Percentiles rank a stretch among this genome's conserved stretches.
Conservation (phyloP, 1,140 invertebrate genomes). For the Rhynchophorus ferrugineus region DNA sequence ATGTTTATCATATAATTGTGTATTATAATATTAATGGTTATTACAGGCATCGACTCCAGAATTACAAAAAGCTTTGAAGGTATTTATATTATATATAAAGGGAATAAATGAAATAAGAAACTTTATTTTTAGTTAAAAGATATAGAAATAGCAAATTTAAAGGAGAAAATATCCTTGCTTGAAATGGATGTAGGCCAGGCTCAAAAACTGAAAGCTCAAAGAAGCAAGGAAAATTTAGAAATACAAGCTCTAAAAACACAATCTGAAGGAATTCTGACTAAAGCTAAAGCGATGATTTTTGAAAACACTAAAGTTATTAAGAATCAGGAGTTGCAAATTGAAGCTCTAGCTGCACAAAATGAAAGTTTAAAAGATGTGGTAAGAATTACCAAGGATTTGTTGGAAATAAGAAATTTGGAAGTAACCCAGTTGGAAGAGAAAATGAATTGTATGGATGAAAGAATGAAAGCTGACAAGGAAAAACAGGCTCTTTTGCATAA, state of each 20-base stretch:
- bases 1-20: neutral
- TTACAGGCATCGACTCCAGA: no score
- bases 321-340: conserved; percentile 67
- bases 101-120: no score
- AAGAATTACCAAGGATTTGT: conserved; percentile 64
- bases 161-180: conserved; percentile 26
- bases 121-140: conserved; percentile 27
- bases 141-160: conserved; percentile 29
- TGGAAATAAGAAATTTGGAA: conserved; percentile 69
- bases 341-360: conserved; percentile 60
- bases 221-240: conserved; percentile 29
- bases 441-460: conserved; percentile 59
- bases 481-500: conserved; percentile 57
- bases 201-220: conserved; percentile 29
- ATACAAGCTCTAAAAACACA: conserved; percentile 40
- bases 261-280: conserved; percentile 48
- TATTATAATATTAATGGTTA: no score
- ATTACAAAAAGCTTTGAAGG: conserved; percentile 11
- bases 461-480: conserved; percentile 61
- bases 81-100: conserved; percentile 2
- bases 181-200: conserved; percentile 32
- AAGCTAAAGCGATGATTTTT: conserved; percentile 56
- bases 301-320: conserved; percentile 62
- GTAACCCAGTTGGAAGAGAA: conserved; percentile 66
- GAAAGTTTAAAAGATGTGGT: conserved; percentile 68